Conservation (phyloP, 2,113 vertebrate genomes). For the Datnioides undecimradiatus region DNA sequence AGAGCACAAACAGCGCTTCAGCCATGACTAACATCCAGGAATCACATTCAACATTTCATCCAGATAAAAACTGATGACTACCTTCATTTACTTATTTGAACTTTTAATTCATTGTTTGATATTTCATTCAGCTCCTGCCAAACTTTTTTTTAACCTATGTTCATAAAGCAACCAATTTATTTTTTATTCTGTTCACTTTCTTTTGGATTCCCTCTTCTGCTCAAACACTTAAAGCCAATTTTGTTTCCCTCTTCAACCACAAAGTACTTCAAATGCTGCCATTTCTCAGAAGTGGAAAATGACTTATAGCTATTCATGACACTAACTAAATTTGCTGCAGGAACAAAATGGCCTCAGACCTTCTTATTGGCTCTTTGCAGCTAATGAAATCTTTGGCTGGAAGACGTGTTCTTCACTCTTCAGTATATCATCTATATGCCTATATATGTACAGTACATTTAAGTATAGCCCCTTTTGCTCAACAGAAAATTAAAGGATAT, state of each 20-base stretch:
- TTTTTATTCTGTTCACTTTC: not conserved
- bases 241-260: not conserved
- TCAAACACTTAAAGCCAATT: slow-evolving; percentile 10
- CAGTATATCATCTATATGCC: too few species aligned
- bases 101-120: not conserved
- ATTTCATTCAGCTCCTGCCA: not conserved
- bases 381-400: not conserved
- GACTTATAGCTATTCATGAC: not conserved
- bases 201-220: not conserved
- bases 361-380: slow-evolving; percentile 11
- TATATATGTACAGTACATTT: too few species aligned
- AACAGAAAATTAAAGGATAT: not conserved
- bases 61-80: not conserved
- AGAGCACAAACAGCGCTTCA: not conserved
- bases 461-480: not conserved
- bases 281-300: slow-evolving; percentile 1
- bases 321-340: not conserved
- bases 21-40: not conserved
- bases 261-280: not conserved
- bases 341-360: not conserved
- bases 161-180: not conserved
- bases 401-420: not conserved
- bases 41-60: not conserved
- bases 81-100: not conserved
- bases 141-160: not conserved